These are phyloP conservation scores for Fabriciana adippe DNA, from an alignment of 2,888 invertebrate species.

Conservation along the genomic window DNA sequence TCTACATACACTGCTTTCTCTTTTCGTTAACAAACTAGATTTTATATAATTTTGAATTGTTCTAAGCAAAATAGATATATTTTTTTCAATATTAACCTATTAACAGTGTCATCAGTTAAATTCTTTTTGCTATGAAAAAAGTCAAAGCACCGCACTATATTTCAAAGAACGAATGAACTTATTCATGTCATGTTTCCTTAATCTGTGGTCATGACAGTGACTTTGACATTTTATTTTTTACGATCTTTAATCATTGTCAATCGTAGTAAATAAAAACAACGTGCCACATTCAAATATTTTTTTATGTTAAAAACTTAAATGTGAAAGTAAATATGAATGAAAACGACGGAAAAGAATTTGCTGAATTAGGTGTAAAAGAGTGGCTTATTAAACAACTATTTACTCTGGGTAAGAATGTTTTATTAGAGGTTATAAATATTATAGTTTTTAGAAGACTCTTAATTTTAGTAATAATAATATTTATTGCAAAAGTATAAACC, in stretches of 20 bases:
- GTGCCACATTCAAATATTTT: not conserved
- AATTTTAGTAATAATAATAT: not conserved
- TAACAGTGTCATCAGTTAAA: not conserved
- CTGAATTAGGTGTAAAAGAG: conserved; percentile 84
- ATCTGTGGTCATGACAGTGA: not conserved
- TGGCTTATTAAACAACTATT: conserved; percentile 89
- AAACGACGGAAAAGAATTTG: conserved; percentile 77
- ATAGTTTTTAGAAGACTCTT: not conserved
- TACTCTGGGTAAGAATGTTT: conserved; percentile 82
- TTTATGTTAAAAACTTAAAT: conserved; percentile 2
- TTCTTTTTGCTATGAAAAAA: not conserved
- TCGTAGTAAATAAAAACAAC: conserved; percentile 14
- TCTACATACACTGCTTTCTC: too few relatives aligned
- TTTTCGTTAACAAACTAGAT: too few relatives aligned
- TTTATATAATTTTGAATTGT: too few relatives aligned
- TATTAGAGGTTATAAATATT: conserved; percentile 6
- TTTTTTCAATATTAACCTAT: too few relatives aligned
- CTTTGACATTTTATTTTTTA: not conserved
- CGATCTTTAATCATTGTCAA: not conserved
- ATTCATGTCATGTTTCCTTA: too few relatives aligned
- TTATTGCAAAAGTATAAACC: too few relatives aligned
- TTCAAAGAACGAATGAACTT: conserved; percentile 1
- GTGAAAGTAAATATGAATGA: conserved; percentile 56
- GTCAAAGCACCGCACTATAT: not conserved
- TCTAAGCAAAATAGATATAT: too few relatives aligned